Base-by-base conservation (phyloP, 2,113 vertebrate genomes). In the Eupsittula cactorum region DNA sequence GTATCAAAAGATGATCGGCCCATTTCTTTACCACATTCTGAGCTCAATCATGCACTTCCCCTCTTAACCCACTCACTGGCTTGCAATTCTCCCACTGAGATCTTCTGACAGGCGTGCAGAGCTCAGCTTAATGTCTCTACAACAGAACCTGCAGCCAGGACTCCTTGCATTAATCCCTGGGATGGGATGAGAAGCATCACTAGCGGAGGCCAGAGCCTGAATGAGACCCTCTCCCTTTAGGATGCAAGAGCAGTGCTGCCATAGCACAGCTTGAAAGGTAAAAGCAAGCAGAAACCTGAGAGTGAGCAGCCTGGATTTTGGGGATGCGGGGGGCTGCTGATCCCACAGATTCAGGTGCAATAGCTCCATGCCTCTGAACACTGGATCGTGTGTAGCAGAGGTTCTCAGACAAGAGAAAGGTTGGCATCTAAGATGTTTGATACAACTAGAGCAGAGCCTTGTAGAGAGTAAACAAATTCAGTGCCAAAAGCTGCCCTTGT, bases 401-500 rank as follows among this genome's bases (percentile, higher is more conserved):
- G 84, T n/a, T 82, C 84, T 82, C 75, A 6, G 8, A 65, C 28
- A 65, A 88, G 50, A 7, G 5, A 17, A 29, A 41, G 46, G 53
- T 37, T 86, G 87, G 94, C 93, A 92, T 49, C 63, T 25, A 5
- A 16, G 69, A 55, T 31, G 67, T 62, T 82, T 52, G 95, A 65
- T 57, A 52, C 37, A 82, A 87, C 31, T 4, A 42, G 86, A 95
- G 70, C 47, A 46, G 65, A 84, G 89, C 94, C 92, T 63, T 15
- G 79, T 4, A 14, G 59, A 81, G 73, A 88, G 62, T 65, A 93
- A 95, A 93, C 88, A 92, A 35, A 73, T 50, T 23, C 90, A 20
- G 63, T 91, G 93, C 93, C 95, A 94, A 90, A 88, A 74, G 82
- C 93, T 81, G 82, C 90, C 91, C 87, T 90, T 93, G 79, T 85